Evolutionary conservation across 1,140 invertebrate genomes (phyloP), one percentile per base, ranked within the genome.

Genomic region (Sminthurides bifidus): DNA sequence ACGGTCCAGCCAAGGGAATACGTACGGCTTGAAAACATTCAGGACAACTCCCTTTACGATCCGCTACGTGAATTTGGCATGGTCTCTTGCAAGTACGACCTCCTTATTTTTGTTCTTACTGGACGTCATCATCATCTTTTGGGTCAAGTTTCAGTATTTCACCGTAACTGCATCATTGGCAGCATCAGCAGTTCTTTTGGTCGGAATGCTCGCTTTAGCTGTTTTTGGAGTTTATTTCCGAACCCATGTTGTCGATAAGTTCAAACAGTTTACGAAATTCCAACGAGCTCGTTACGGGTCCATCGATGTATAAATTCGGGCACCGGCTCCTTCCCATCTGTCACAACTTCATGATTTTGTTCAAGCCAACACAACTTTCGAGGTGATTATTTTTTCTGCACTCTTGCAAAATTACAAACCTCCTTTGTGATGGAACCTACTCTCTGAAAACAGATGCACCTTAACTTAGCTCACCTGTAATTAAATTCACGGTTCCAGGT

Each of bases 101-200:
- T 37, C 46, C 8, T 77, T 82, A 33, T 65, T 81, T 21, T 67
- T 81, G 10, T 81, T 81, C 66, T 66, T 81, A 2, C 65, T 75
- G 12, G 79, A 81, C 66, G 76, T 81, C 41, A 76, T 74, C 6
- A 68, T 81, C 4, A 69, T 81, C 4, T 76, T 73, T 60, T 80
- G 76, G 74, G 63, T 70, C 10, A 68, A 70, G 55, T 70, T 69
- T 23, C 10, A 5, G 24, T n/a, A 27, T 12, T 17, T 46, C 23
- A 29, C 53, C 8, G 5, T 24, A 3, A 15, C 14, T 3, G 53
- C 27, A 3, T 24, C 23, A 48, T 8, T 19, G 8, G 29, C 23
- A 17, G 53, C 23, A 24, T 17, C 27, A 4, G 33, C 12, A 12
- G 23, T 52, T 5, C 19, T 55, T 3, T 27, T 38, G 5, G 14